Conservation (phyloP, 2,888 invertebrate species). For the Euplexia lucipara region DNA sequence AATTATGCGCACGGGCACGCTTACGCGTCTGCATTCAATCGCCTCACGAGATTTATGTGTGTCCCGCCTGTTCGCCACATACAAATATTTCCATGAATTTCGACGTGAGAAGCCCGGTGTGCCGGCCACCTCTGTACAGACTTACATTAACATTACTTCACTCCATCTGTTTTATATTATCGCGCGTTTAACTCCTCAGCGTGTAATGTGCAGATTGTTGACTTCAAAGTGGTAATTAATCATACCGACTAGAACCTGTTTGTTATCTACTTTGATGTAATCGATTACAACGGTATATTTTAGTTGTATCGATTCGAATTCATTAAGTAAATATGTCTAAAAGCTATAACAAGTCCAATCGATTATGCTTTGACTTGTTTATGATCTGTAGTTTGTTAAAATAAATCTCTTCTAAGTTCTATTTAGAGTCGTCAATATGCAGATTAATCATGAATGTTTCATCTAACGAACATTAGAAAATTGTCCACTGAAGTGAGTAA, state of each 20-base stretch:
- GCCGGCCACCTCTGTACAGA: constrained; percentile 47
- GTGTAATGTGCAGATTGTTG: constrained; percentile 34
- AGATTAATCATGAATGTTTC: constrained; percentile 6
- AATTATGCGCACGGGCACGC: constrained; percentile 89
- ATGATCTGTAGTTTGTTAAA: constrained; percentile 20
- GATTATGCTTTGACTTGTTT: constrained; percentile 27
- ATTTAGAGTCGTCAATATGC: background rate
- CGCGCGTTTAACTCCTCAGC: constrained; percentile 46
- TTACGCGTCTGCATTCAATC: constrained; percentile 87
- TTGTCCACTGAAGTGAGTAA: background rate
- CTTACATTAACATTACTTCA: constrained; percentile 44
- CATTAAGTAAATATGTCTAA: constrained; percentile 41
- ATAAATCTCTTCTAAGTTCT: constrained; percentile 9
- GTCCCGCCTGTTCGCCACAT: constrained; percentile 78
- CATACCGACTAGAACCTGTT: constrained; percentile 47
- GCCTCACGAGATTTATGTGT: constrained; percentile 84
- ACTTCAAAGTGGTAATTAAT: constrained; percentile 42
- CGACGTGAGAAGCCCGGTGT: constrained; percentile 72
- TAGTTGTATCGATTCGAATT: constrained; percentile 28
- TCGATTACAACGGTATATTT: constrained; percentile 42
- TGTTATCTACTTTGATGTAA: constrained; percentile 36
- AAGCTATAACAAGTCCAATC: constrained; percentile 25
- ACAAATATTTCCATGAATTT: constrained; percentile 84
- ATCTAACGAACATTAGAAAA: background rate
- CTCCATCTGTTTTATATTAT: constrained; percentile 54